These are phyloP conservation scores for Osmoderma eremita DNA, from an alignment of 2,888 invertebrate genomes.

Conservation along the genomic window DNA sequence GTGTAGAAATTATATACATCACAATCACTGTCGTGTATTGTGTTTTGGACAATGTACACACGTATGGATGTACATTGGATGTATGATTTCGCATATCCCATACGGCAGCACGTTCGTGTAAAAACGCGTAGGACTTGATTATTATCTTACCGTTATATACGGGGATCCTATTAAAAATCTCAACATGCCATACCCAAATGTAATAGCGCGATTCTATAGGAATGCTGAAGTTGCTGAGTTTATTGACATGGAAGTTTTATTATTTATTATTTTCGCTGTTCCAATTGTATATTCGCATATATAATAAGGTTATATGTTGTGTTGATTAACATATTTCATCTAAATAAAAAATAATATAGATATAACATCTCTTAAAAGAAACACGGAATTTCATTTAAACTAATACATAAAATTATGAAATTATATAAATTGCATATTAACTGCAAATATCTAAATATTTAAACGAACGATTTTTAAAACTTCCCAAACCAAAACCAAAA, in stretches of 20 bases:
- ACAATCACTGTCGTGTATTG: neutral
- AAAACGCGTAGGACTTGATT: constrained; percentile 23
- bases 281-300: neutral
- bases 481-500: too few species aligned
- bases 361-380: too few species aligned
- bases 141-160: constrained; percentile 48
- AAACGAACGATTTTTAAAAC: too few species aligned
- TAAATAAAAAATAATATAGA: neutral
- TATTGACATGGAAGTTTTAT: constrained; percentile 35
- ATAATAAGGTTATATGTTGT: neutral
- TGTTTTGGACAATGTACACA: too few species aligned
- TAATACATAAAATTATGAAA: too few species aligned
- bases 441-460: too few species aligned
- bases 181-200: constrained; percentile 44
- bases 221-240: constrained; percentile 44
- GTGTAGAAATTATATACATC: constrained; percentile 12
- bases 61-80: too few species aligned
- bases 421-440: too few species aligned
- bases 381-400: too few species aligned
- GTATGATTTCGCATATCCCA: neutral
- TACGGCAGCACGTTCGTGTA: neutral
- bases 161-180: constrained; percentile 47
- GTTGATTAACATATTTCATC: neutral
- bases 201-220: constrained; percentile 37
- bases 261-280: constrained; percentile 8